Conservation (phyloP, 2,797 vertebrate genomes). For the Pseudocheirus occidentalis region DNA sequence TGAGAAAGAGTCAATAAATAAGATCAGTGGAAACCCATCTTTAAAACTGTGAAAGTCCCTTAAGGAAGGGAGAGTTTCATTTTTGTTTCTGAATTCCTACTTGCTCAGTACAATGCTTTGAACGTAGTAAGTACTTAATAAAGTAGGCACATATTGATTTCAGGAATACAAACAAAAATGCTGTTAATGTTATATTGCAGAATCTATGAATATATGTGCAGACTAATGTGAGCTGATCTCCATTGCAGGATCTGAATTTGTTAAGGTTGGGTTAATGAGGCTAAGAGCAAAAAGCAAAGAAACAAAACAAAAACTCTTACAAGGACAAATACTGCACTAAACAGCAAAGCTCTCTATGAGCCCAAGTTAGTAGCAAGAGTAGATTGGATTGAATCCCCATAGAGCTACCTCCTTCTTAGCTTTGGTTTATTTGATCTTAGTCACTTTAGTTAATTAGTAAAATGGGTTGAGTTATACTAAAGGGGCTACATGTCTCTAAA, state of each 20-base stretch:
- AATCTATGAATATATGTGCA: not conserved
- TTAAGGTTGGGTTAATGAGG: not conserved
- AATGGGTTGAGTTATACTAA: not conserved
- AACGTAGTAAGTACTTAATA: not conserved
- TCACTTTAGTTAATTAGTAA: not conserved
- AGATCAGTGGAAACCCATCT: not conserved
- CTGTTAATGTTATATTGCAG: not conserved
- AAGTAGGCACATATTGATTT: not conserved
- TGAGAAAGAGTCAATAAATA: not conserved
- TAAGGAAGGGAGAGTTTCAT: not conserved
- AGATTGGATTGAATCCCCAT: not conserved
- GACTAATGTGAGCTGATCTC: not conserved
- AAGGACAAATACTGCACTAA: not conserved
- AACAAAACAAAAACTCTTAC: not conserved
- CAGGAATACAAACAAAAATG: not conserved
- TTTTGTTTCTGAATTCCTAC: too few species aligned
- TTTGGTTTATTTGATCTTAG: not conserved
- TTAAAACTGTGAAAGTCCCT: not conserved
- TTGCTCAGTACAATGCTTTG: not conserved
- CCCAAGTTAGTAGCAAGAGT: not conserved
- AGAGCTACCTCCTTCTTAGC: not conserved
- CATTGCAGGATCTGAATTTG: not conserved
- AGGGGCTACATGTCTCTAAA: not conserved
- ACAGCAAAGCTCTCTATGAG: not conserved
- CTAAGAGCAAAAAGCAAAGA: not conserved